Evolutionary conservation across 1,140 invertebrate genomes (phyloP), one percentile per base, ranked within the genome.

Genomic region (Campodea augens): DNA sequence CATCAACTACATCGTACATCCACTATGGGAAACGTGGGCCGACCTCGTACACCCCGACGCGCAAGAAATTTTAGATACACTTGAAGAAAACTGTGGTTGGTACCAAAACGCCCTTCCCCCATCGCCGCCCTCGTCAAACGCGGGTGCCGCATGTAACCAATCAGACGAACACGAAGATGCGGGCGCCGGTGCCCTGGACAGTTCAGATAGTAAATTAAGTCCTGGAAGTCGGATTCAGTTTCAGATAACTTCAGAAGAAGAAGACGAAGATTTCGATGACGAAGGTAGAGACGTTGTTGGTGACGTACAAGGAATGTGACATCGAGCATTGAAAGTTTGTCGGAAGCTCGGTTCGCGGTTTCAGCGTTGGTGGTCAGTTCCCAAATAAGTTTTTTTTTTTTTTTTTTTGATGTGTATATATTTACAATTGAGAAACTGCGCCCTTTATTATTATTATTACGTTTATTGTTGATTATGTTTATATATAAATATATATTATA

Each of bases 1-100:
- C 60, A 99, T 99, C 57, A 92, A 98, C 66, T 98, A 97, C 62
- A 98, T 99, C 57, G 91, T 97, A 3, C 93, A 98, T 68, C 95
- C 95, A 5, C 65, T 98, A 18, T 99, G 91, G 89, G 95, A 99
- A 63, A 98, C 93, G 3, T 99, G 95, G 95, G 92, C 90, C 10
- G 95, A 98, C 62, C 68, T 99, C 24, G 95, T 99, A 2, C 89
- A 97, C 66, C 95, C 95, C 0, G 92, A 98, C 60, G 93, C 92
- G 7, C 91, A 97, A 64, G 85, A 93, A 41, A 98, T 98, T 52
- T 68, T 99, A 38, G 92, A 98, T 63, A 93, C 85, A 3, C 68
- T 99, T 45, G 93, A 99, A 67, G 88, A 97, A 62, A 99, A 98
- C 64, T 74, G 95, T 41, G 90, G 98, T 64, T 98, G 90, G 80